A percentile compares a stretch with the other conserved stretches of the same genome.
phyloP scores from a whole-genome alignment of 2,113 vertebrate species.

The Esox niger region DNA sequence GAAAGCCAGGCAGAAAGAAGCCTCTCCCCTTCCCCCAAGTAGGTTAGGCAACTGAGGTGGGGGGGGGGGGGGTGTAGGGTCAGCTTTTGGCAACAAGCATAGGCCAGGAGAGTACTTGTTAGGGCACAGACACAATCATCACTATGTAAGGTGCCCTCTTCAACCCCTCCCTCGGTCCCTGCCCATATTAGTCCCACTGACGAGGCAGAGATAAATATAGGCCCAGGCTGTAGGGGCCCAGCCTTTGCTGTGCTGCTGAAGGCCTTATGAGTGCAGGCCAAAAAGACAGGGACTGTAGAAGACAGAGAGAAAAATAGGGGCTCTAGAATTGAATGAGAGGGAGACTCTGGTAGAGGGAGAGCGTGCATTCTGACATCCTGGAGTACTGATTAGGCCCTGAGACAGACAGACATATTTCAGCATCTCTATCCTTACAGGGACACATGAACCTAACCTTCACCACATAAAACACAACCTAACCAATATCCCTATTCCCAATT shows the following conservation, averaged over 20 bases:
- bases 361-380: no score
- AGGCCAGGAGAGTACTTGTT: constrained; percentile 55
- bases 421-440: no score
- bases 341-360: no score
- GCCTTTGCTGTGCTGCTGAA: constrained; percentile 20
- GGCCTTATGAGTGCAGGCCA: constrained; percentile 46
- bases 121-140: constrained; percentile 65
- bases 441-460: no score
- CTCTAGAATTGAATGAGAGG: no score
- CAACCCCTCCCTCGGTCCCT: constrained; percentile 27
- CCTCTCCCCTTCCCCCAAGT: neutral
- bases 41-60: neutral
- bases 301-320: no score
- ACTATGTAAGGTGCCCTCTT: constrained; percentile 59
- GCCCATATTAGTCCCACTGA: constrained; percentile 69
- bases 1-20: no score
- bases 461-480: no score
- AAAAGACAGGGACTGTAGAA: constrained; percentile 20
- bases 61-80: constrained; percentile 22
- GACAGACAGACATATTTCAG: no score
- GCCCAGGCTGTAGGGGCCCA: constrained; percentile 31
- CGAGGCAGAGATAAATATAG: constrained; percentile 68
- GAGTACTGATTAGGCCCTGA: no score
- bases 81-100: constrained; percentile 38
- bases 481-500: no score